Conservation (phyloP, 2,797 vertebrate genomes). For the Manis pentadactyla region DNA sequence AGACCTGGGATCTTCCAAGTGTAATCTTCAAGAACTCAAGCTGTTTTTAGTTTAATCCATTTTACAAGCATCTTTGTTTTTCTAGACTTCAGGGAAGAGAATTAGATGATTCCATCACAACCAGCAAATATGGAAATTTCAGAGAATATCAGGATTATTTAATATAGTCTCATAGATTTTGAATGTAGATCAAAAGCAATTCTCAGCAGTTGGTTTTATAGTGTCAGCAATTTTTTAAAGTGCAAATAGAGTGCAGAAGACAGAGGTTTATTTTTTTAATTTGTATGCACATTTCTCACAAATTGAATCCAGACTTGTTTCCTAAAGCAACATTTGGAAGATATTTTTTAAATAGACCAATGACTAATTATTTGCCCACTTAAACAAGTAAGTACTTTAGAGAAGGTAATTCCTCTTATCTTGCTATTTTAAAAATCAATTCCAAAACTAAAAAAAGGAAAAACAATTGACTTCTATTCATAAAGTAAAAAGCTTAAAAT, state of each 20-base stretch:
- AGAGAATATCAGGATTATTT: background rate
- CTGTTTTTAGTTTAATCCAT: constrained; percentile 32
- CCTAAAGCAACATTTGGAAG: constrained; percentile 53
- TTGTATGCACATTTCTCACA: constrained; percentile 53
- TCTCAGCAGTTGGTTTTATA: background rate
- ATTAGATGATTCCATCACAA: background rate
- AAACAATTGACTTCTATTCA: constrained; percentile 40
- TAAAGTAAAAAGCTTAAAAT: background rate
- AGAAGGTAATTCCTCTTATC: constrained; percentile 39
- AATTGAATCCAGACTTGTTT: constrained; percentile 64
- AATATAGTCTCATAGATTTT: background rate
- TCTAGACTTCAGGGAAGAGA: background rate
- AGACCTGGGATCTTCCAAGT: constrained; percentile 31
- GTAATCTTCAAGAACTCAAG: background rate
- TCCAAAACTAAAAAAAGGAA: background rate
- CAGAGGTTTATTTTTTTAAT: constrained; percentile 53
- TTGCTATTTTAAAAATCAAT: constrained; percentile 5
- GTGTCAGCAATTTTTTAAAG: constrained; percentile 38
- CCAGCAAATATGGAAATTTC: background rate
- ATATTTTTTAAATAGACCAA: constrained; percentile 35
- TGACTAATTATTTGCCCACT: constrained; percentile 50
- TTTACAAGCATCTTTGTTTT: constrained; percentile 57
- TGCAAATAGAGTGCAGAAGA: constrained; percentile 26
- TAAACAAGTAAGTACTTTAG: constrained; percentile 57
- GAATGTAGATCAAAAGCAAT: constrained; percentile 3